Evolutionary conservation across 2,113 vertebrate genomes (phyloP).

Genomic region (Egretta garzetta): DNA sequence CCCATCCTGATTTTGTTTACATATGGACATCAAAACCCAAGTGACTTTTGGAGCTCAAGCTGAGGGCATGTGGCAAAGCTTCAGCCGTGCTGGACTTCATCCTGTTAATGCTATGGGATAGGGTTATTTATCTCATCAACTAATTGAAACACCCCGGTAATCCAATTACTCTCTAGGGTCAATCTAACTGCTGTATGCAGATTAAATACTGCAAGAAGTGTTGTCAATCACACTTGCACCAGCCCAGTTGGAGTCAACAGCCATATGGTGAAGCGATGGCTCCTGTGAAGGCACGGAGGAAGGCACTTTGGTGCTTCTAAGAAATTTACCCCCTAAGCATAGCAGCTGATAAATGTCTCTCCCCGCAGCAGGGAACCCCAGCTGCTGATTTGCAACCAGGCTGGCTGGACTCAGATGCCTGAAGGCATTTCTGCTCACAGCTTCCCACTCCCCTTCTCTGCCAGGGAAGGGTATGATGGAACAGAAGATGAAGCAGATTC

Average conservation of each 20-base stretch:
- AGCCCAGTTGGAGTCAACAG: not conserved
- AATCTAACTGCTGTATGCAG: not conserved
- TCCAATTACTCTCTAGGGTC: not conserved
- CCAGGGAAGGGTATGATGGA: not conserved
- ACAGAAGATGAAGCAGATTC: not conserved
- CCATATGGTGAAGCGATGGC: rapidly evolving
- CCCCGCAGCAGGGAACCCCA: not conserved
- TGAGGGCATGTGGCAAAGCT: not conserved
- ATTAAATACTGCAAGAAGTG: not conserved
- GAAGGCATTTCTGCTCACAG: not conserved
- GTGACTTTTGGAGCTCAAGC: not conserved
- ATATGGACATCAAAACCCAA: not conserved
- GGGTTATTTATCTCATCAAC: not conserved
- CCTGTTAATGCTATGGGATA: not conserved
- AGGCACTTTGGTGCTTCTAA: not conserved
- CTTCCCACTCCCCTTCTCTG: not conserved
- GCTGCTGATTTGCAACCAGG: not conserved
- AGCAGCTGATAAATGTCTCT: not conserved
- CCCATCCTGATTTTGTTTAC: not conserved
- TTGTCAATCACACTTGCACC: not conserved
- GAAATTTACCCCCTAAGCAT: rapidly evolving
- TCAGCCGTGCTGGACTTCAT: not conserved
- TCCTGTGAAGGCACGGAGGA: not conserved
- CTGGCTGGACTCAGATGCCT: not conserved
- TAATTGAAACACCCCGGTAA: not conserved